phyloP scores from a whole-genome alignment of 2,797 vertebrate species.

The Malacoraja senta region DNA sequence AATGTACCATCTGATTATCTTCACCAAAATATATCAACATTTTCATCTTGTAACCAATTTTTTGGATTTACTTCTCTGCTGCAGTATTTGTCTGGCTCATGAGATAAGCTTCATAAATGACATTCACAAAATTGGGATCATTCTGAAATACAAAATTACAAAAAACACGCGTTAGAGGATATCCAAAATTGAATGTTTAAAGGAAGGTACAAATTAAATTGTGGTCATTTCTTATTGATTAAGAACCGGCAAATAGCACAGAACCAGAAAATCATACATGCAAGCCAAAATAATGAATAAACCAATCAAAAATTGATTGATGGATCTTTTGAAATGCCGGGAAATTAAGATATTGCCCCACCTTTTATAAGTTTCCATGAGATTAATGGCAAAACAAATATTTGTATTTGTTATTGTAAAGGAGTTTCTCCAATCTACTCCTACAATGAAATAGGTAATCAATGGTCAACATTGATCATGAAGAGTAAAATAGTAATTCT shows the following conservation, averaged over 20 bases:
- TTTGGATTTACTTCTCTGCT: conserved; percentile 22
- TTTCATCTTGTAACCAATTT: conserved; percentile 13
- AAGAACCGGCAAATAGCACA: background rate
- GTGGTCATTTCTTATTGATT: background rate
- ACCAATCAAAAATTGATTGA: background rate
- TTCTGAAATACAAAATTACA: conserved; percentile 64
- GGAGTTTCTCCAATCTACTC: background rate
- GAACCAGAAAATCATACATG: background rate
- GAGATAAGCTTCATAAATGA: conserved; percentile 83
- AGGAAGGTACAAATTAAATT: background rate
- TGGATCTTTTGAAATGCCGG: background rate
- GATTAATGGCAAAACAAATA: background rate
- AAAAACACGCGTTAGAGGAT: background rate
- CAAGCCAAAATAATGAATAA: background rate
- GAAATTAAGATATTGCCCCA: background rate
- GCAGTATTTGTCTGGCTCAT: conserved; percentile 44
- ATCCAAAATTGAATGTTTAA: conserved; percentile 32
- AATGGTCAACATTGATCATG: background rate
- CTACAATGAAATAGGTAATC: background rate
- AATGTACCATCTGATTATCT: conserved; percentile 9
- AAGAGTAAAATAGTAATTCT: background rate
- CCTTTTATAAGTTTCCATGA: background rate
- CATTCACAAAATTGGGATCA: conserved; percentile 80
- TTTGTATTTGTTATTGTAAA: background rate
- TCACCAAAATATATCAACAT: conserved; percentile 10